Base-by-base conservation (phyloP, 2,888 invertebrate genomes). In the Petrolisthes manimaculis region DNA sequence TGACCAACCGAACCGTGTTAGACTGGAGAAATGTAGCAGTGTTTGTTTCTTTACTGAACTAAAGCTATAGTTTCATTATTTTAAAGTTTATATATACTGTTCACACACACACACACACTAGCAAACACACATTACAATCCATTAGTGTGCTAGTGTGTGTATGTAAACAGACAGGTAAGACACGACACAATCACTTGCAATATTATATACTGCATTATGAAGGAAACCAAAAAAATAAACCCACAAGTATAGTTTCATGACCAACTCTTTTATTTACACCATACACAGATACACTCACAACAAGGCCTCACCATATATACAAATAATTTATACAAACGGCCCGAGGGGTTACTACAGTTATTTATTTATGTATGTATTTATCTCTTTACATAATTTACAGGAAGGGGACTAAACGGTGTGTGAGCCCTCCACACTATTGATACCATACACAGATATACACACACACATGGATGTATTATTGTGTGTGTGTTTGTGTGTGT, bases 311-410 rank as follows among this genome's bases (percentile, higher is more conserved):
- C 80, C 55, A 54, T 86, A 86, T 86, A 9, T 86, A 86, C 86
- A 86, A 78, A 83, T 86, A 82, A 83, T 83, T 83, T 86, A 86
- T 86, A 86, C 86, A 86, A 86, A 86, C 56, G n/a, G 67, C 54
- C 80, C 80, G 18, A n/a, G 12, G 18, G 61, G 12, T 1, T 18
- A 61, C 18, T 61, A 61, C 61, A 1, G 18, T 9, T 61, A 61
- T 61, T 6, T 61, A 61, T 61, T n/a, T n/a, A n/a, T n/a, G n/a
- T 61, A 61, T 61, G 12, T 61, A 61, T 61, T 61, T 18, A 18
- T 61, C 56, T 55, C 56, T 55, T 56, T 80, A 80, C 80, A 80
- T 55, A 80, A 80, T 80, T 54, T 80, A 80, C 80, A 80, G 18
- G 61, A 61, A 18, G 18, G 61, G 61, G 9, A 61, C 9, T 61